Evolutionary conservation across 2,888 invertebrate species (phyloP).

Genomic region (Lasioglossum vierecki): DNA sequence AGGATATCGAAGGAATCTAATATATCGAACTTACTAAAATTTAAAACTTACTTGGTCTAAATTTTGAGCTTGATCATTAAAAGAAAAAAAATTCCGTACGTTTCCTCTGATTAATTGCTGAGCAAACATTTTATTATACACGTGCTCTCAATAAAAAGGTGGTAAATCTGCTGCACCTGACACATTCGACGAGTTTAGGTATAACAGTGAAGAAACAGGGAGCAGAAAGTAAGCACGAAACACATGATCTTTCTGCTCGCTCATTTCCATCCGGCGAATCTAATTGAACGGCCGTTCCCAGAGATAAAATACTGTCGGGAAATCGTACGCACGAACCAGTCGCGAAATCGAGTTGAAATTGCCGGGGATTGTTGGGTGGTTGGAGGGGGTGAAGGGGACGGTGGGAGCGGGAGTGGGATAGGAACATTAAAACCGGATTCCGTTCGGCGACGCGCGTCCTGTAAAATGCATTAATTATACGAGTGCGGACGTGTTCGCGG

Average conservation of each 20-base stretch:
- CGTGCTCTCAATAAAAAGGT: too few relatives aligned
- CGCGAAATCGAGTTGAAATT: constrained; percentile 77
- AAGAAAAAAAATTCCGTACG: too few relatives aligned
- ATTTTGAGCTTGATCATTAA: too few relatives aligned
- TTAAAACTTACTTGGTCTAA: too few relatives aligned
- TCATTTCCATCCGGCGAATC: neutral
- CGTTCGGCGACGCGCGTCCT: constrained; percentile 47
- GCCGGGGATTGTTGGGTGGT: constrained; percentile 23
- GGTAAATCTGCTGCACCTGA: too few relatives aligned
- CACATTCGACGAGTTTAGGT: too few relatives aligned
- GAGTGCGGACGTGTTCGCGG: constrained; percentile 72
- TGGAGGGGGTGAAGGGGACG: too few relatives aligned
- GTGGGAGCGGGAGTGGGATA: neutral
- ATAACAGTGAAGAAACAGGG: neutral
- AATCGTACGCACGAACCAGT: constrained; percentile 6
- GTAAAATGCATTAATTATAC: constrained; percentile 81
- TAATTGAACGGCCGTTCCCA: neutral
- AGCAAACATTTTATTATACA: too few relatives aligned
- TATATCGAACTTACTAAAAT: too few relatives aligned
- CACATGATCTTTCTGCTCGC: neutral
- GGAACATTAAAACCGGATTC: constrained; percentile 32
- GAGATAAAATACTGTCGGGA: constrained; percentile 30
- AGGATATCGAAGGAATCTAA: too few relatives aligned
- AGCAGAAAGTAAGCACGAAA: neutral
- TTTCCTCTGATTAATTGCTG: too few relatives aligned